Evolutionary conservation across 2,113 vertebrate species (phyloP).

Genomic region (Apistogramma diplotaenia): DNA sequence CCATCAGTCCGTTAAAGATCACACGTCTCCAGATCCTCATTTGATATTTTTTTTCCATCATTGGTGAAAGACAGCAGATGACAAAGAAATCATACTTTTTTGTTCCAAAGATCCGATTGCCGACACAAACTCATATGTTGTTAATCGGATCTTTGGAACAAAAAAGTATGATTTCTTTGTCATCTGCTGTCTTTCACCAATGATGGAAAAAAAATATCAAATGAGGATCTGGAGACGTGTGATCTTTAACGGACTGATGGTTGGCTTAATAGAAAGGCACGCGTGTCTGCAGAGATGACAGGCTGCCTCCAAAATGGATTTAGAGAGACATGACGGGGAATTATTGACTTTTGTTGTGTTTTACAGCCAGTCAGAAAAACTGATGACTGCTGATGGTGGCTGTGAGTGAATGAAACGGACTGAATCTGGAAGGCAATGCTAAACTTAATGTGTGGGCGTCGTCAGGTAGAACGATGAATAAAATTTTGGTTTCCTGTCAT

Average conservation of each 20-base stretch:
- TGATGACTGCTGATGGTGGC: slow-evolving; percentile 16
- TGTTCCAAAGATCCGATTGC: neutral
- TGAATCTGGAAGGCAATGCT: neutral
- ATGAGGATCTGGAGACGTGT: slow-evolving; percentile 28
- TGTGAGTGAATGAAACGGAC: neutral
- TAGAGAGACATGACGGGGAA: slow-evolving; percentile 16
- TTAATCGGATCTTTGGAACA: neutral
- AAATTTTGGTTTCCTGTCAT: neutral
- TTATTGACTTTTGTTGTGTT: slow-evolving; percentile 52
- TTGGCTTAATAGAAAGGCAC: slow-evolving; percentile 20
- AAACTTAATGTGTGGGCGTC: neutral
- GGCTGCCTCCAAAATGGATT: slow-evolving; percentile 22
- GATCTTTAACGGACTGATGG: slow-evolving; percentile 45
- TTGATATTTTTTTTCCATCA: neutral
- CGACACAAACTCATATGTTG: too few species aligned
- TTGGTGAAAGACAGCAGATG: neutral
- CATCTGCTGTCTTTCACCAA: neutral
- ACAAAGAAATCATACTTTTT: neutral
- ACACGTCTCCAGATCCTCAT: slow-evolving; percentile 28
- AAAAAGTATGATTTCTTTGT: neutral
- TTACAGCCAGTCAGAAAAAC: slow-evolving; percentile 12
- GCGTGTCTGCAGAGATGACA: slow-evolving; percentile 28
- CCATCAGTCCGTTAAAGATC: slow-evolving; percentile 45
- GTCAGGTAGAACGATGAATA: neutral
- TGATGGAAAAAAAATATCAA: neutral